Conservation (phyloP, 2,113 vertebrate species). For the Sceloporus tristichus region DNA sequence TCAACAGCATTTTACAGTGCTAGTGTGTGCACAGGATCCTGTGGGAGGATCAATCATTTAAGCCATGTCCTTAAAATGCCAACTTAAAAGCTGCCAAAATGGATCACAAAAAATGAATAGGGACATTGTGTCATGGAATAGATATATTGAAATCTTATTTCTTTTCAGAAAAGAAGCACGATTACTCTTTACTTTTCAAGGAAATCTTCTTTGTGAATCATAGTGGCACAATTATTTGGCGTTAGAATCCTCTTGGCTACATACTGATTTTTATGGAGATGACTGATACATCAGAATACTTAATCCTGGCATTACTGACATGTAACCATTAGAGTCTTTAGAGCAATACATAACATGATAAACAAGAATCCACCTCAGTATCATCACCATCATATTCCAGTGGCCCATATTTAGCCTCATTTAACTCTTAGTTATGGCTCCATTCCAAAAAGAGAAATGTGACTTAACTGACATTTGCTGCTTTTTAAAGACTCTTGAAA, state of each 20-base stretch:
- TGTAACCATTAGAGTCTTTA: constrained; percentile 64
- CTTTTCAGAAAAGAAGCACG: neutral
- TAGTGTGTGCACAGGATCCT: neutral
- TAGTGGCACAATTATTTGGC: constrained; percentile 46
- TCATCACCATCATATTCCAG: constrained; percentile 42
- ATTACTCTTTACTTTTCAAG: constrained; percentile 6
- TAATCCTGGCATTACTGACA: constrained; percentile 65
- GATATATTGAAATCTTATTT: neutral
- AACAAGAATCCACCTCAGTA: constrained; percentile 41
- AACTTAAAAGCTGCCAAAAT: neutral
- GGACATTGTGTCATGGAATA: neutral
- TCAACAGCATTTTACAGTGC: constrained; percentile 13
- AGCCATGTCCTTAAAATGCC: constrained; percentile 4
- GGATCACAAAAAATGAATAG: constrained; percentile 12
- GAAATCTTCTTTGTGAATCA: neutral
- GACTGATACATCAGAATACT: constrained; percentile 54
- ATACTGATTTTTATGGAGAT: constrained; percentile 55
- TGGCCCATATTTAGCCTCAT: constrained; percentile 40
- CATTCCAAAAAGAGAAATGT: constrained; percentile 51
- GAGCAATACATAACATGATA: constrained; percentile 53
- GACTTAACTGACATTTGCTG: constrained; percentile 17
- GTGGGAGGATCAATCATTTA: neutral
- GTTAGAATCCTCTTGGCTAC: constrained; percentile 46
- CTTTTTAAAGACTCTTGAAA: neutral
- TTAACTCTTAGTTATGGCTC: constrained; percentile 49